Base-by-base conservation (phyloP, 2,113 vertebrate genomes). In the Ptilonorhynchus violaceus region DNA sequence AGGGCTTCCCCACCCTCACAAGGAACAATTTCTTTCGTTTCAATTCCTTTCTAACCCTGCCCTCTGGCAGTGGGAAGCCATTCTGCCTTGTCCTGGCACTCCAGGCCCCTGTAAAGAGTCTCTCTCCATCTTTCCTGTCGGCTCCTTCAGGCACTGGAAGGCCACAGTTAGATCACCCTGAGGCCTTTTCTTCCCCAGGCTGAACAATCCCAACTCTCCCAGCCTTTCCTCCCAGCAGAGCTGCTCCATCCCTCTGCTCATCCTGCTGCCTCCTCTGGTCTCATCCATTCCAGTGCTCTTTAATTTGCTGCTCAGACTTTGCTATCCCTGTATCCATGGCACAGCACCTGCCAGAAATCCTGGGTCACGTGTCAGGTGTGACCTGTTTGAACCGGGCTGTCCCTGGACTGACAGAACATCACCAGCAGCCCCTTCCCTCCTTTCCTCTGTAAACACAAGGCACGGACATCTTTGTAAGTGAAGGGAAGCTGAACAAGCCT, bases 381-480 rank as follows among this genome's bases (percentile, higher is more conserved):
- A 27, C 15, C 17, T 39, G 22, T 30, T 78, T 12, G 22, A 41
- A 44, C 37, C 13, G 14, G n/a, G 27, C 20, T 80, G 68, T 35
- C 30, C 5, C 27, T 44, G 58, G n/a, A 4, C n/a, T 30, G n/a
- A 18, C 14, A 33, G 63, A 70, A 23, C 62, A 13, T 75, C 55
- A 2, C 20, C 49, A 10, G 7, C 35, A 74, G 6, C 39, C 30
- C 35, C 15, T 85, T 63, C 56, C 37, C 15, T 69, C n/a, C 25
- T 6, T 33, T 55, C 60, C 49, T 50, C 49, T 31, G 24, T 44
- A 11, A 35, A 37, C 21, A 10, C 7, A 22, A 37, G 75, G 19
- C 35, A 10, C 5, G 22, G 70, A 7, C 14, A 20, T 19, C 22
- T 52, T 41, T 1, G 0, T 44, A 42, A 42, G 10, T 42, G 33